A percentile compares a stretch with the other conserved stretches of the same genome.
Conservation (phyloP, 2,797 vertebrate genomes). For the Vireo griseus region DNA sequence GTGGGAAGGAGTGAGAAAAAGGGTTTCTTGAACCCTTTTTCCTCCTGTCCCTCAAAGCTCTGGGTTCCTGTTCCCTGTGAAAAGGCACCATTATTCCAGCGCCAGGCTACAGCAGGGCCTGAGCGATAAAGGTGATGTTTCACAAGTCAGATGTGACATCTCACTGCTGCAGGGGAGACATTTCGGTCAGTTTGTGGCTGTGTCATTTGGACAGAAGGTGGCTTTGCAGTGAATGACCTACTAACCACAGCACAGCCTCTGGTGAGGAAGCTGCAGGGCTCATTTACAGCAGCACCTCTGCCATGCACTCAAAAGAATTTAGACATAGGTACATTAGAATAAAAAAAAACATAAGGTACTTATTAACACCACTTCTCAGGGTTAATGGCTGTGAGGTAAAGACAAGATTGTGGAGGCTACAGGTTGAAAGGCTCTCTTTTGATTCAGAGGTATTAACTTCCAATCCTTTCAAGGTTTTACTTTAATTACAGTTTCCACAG, state of each 20-base stretch:
- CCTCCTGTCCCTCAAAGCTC: background rate
- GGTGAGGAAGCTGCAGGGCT: background rate
- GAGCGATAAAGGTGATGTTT: background rate
- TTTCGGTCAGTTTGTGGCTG: background rate
- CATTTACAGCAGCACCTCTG: background rate
- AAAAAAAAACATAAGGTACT: background rate
- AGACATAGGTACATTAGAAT: background rate
- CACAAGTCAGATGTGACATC: background rate
- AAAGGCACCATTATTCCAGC: background rate
- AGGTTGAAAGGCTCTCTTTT: constrained; percentile 41
- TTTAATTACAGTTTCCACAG: constrained; percentile 38
- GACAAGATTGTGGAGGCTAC: background rate
- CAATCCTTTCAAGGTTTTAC: constrained; percentile 28
- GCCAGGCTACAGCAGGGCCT: background rate
- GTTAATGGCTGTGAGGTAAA: background rate
- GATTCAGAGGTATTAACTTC: constrained; percentile 33
- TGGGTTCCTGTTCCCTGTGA: background rate
- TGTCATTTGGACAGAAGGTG: background rate
- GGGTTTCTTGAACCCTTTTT: background rate
- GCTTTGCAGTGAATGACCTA: background rate
- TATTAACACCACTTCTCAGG: background rate
- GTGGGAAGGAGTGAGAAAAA: background rate
- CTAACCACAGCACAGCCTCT: background rate
- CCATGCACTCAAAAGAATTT: background rate
- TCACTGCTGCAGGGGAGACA: background rate